Conservation (phyloP, 2,888 invertebrate genomes). For the Aquatica leii region DNA sequence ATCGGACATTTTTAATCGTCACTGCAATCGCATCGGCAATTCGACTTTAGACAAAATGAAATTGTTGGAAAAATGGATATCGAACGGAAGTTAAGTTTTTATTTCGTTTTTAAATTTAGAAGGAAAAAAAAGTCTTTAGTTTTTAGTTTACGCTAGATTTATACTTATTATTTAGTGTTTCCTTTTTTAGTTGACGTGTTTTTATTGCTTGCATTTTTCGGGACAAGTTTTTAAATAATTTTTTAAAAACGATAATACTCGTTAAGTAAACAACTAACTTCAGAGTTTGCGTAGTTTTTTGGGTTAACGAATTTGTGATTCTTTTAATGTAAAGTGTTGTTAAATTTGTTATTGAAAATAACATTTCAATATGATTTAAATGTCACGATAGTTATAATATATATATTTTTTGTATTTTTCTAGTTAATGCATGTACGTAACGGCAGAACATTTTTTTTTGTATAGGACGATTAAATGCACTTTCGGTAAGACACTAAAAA, state of each 20-base stretch:
- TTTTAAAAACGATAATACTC: neutral
- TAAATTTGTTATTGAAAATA: constrained; percentile 18
- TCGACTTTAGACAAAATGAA: constrained; percentile 49
- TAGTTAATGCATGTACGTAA: constrained; percentile 23
- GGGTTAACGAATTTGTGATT: constrained; percentile 28
- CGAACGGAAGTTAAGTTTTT: constrained; percentile 37
- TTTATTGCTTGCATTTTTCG: constrained; percentile 9
- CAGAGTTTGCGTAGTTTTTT: constrained; percentile 1
- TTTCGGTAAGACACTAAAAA: constrained; percentile 16
- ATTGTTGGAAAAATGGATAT: constrained; percentile 54
- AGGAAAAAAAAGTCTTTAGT: neutral
- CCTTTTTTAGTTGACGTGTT: constrained; percentile 1
- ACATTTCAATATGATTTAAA: constrained; percentile 24
- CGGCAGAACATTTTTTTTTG: constrained; percentile 11
- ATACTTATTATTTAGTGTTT: neutral
- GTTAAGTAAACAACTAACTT: neutral
- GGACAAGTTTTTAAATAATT: neutral
- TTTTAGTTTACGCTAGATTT: neutral
- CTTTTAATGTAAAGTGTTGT: constrained; percentile 27
- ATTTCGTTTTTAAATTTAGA: constrained; percentile 1
- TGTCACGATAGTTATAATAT: constrained; percentile 19
- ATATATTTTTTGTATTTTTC: constrained; percentile 35
- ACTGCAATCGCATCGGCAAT: constrained; percentile 51
- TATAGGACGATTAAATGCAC: constrained; percentile 2
- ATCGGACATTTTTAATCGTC: constrained; percentile 52